phyloP scores from a whole-genome alignment of 2,113 vertebrate genomes.

The Leucoraja erinaceus region DNA sequence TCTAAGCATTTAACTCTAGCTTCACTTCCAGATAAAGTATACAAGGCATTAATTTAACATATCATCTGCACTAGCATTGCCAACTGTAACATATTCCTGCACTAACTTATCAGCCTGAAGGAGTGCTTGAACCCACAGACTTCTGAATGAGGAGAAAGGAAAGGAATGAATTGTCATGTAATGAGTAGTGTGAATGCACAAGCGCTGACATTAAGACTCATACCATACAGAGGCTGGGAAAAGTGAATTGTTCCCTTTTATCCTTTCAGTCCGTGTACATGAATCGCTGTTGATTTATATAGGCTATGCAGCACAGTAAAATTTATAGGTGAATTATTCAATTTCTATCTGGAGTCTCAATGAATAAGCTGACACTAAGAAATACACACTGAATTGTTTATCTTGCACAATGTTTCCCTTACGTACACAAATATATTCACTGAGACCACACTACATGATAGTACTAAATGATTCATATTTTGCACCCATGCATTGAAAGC shows the following conservation, averaged over 20 bases:
- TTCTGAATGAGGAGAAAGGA: background rate
- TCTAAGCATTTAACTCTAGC: background rate
- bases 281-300: background rate
- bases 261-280: background rate
- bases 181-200: background rate
- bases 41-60: background rate
- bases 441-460: background rate
- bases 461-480: background rate
- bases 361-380: background rate
- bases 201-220: background rate
- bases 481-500: background rate
- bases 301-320: background rate
- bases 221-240: background rate
- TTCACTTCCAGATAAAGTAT: background rate
- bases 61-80: background rate
- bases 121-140: background rate
- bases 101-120: background rate
- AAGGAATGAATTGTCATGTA: background rate
- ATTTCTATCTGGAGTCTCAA: background rate
- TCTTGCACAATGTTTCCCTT: background rate
- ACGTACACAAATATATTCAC: background rate
- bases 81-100: background rate
- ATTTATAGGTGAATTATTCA: background rate
- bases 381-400: background rate
- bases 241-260: background rate